phyloP scores from a whole-genome alignment of 2,797 vertebrate species.

The Hippoglossus hippoglossus region DNA sequence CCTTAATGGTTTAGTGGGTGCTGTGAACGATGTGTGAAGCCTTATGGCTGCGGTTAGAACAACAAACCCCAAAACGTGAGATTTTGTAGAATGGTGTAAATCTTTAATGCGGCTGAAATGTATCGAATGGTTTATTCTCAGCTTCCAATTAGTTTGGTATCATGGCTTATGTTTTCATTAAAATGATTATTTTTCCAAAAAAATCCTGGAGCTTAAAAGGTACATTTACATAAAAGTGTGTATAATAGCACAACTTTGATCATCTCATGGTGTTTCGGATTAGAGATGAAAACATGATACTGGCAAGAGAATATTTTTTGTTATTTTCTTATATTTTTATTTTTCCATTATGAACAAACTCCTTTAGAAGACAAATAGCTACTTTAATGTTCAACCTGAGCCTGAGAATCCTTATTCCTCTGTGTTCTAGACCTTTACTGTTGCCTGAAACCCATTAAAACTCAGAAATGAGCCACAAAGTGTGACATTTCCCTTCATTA shows the following conservation, averaged over 20 bases:
- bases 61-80: background rate
- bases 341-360: background rate
- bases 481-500: background rate
- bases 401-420: background rate
- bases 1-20: slow-evolving; percentile 31
- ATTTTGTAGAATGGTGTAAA: no score
- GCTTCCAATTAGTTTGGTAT: no score
- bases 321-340: background rate
- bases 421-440: background rate
- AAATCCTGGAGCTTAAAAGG: no score
- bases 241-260: no score
- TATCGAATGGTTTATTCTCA: no score
- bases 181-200: no score
- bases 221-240: no score
- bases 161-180: no score
- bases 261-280: background rate
- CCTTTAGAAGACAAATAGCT: background rate
- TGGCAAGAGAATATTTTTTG: background rate
- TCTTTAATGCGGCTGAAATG: no score
- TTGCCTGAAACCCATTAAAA: background rate
- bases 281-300: background rate
- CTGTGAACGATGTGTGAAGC: slow-evolving; percentile 40
- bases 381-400: background rate
- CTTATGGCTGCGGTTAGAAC: background rate
- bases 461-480: background rate